Base-by-base conservation (phyloP, 2,797 vertebrate species). In the Xerus rutilus region DNA sequence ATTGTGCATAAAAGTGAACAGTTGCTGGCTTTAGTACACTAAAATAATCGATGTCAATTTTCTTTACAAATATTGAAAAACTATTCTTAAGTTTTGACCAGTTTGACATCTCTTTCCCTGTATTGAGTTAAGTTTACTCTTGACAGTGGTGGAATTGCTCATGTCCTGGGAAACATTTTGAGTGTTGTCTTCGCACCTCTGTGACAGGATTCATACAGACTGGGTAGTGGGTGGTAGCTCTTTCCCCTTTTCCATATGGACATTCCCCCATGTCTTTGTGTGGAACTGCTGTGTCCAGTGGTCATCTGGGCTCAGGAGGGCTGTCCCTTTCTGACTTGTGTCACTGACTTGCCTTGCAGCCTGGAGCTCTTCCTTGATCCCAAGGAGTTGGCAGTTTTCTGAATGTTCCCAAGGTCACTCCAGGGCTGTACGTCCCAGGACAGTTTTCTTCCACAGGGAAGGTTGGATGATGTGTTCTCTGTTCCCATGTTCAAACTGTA, bases 371-470 rank as follows among this genome's bases (percentile, higher is more conserved):
- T 49, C 59, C 64, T 54, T 18, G 21, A 39, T n/a, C 21, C 13
- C 4, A 4, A 4, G 65, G 67, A 87, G 17, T 65, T 21, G 4
- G 4, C 7, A 35, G 12, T 77, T 93, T 93, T 81, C 77, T 7
- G 9, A 3, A 25, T 64, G 47, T 2, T 81, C 21, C 45, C 83
- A 23, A 32, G 45, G n/a, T 78, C 20, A 45, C 28, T 70, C 30
- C 21, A 5, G 70, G 11, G 21, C 67, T 43, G 82, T n/a, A 5
- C 1, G 2, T 87, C 79, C 70, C 3, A 5, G 62, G 81, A 23
- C 32, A 32, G 12, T 89, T 93, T 95, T 8, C 45, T 39, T 86
- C 43, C 23, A 18, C 57, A 79, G 64, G 83, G 84, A 91, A 91
- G 59, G 54, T 4, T 93, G 39, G 45, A 30, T 83, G 88, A 5